Conservation (phyloP, 2,113 vertebrate species). For the Peucedramus taeniatus region DNA sequence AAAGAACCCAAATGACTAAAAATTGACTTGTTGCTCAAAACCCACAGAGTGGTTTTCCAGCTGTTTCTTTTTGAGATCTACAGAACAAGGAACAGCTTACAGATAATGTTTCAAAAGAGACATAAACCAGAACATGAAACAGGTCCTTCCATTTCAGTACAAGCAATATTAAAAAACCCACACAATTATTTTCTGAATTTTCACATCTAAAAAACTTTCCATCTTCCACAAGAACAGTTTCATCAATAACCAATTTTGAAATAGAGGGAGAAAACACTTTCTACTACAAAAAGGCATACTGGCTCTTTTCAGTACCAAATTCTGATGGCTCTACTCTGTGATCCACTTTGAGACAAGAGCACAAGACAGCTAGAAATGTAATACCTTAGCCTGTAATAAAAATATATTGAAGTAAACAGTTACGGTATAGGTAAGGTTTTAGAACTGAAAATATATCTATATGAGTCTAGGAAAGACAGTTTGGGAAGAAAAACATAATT, state of each 20-base stretch:
- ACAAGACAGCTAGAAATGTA: background rate
- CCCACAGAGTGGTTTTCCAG: background rate
- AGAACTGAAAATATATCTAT: background rate
- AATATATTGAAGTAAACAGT: background rate
- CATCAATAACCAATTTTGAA: background rate
- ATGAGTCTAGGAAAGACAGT: background rate
- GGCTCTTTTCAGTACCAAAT: background rate
- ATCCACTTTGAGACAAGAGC: background rate
- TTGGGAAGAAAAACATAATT: background rate
- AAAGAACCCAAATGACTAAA: background rate
- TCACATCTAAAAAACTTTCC: background rate
- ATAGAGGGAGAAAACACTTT: background rate
- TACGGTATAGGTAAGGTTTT: background rate
- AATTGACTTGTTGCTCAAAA: background rate
- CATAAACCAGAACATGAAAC: background rate
- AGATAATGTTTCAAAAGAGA: background rate
- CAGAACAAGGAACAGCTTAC: background rate
- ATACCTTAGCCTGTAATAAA: background rate
- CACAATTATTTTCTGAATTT: background rate
- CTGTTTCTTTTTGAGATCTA: background rate
- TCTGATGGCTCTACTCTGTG: background rate
- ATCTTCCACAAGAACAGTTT: background rate
- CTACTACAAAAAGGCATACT: background rate
- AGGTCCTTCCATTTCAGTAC: background rate
- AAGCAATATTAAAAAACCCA: background rate